Percentiles rank a stretch among this genome's conserved stretches.
Conservation (phyloP, 2,888 invertebrate genomes). For the Ischnus inquisitorius region DNA sequence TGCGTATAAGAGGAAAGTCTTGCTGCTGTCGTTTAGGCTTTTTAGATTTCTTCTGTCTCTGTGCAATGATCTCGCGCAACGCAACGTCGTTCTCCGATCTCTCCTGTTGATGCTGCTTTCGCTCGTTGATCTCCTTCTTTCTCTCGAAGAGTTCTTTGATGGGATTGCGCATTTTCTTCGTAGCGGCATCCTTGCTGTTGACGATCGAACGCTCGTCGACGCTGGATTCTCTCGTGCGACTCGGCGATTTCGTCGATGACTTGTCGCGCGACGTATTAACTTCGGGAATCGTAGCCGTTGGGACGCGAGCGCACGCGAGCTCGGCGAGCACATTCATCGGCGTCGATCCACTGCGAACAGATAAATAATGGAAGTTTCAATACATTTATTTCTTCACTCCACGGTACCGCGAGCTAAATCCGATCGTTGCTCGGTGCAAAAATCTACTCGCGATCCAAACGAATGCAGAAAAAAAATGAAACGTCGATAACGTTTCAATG, state of each 20-base stretch:
- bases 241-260: slow-evolving; percentile 46
- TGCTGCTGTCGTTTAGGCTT: slow-evolving; percentile 75
- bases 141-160: slow-evolving; percentile 83
- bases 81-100: slow-evolving; percentile 73
- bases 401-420: background rate
- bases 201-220: slow-evolving; percentile 53
- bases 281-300: slow-evolving; percentile 77
- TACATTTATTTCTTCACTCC: background rate
- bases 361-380: slow-evolving; percentile 2
- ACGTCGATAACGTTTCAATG: background rate
- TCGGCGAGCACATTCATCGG: slow-evolving; percentile 84
- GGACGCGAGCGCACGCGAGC: slow-evolving; percentile 83
- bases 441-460: no score
- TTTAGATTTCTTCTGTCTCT: slow-evolving; percentile 78
- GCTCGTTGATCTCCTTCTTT: slow-evolving; percentile 82
- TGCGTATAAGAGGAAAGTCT: slow-evolving; percentile 81
- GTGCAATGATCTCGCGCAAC: slow-evolving; percentile 70
- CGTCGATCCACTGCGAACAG: slow-evolving; percentile 80
- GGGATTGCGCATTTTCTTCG: slow-evolving; percentile 81
- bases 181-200: slow-evolving; percentile 63
- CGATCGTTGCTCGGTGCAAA: no score
- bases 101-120: slow-evolving; percentile 77
- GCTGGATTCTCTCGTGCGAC: slow-evolving; percentile 52
- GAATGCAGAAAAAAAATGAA: background rate
- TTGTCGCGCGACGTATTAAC: slow-evolving; percentile 59